A percentile compares a stretch with the other conserved stretches of the same genome.
Evolutionary conservation across 2,797 vertebrate genomes (phyloP).

Genomic region (Lepilemur ruficaudatus): DNA sequence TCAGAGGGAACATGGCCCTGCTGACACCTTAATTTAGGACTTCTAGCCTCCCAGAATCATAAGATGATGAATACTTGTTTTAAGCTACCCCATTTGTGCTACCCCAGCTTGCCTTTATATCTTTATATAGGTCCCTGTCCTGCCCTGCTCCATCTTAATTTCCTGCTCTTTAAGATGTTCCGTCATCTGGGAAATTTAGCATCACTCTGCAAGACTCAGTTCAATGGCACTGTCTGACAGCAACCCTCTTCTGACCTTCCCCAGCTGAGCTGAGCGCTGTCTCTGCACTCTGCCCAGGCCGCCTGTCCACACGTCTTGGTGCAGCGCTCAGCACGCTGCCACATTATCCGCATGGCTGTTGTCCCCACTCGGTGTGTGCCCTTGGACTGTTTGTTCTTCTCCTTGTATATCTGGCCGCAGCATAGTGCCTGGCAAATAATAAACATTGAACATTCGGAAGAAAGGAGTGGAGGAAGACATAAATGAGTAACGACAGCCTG

Average conservation of each 20-base stretch:
- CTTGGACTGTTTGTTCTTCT: neutral
- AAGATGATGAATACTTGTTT: neutral
- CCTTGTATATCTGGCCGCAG: neutral
- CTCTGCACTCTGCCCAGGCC: neutral
- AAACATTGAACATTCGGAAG: neutral
- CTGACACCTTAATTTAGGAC: neutral
- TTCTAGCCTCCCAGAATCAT: neutral
- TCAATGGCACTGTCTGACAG: neutral
- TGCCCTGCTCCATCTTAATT: neutral
- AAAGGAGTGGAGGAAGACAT: neutral
- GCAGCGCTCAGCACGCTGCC: rapidly evolving
- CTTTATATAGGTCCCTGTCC: neutral
- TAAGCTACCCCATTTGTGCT: neutral
- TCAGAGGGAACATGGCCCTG: neutral
- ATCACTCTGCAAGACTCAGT: neutral
- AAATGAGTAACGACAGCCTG: neutral
- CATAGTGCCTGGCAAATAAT: neutral
- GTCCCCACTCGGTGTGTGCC: too few relatives aligned
- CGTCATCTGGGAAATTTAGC: neutral
- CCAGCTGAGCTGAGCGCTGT: neutral
- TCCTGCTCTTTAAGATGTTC: neutral
- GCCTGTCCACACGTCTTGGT: rapidly evolving
- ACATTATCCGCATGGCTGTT: rapidly evolving
- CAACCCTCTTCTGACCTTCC: neutral
- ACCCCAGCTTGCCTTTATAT: neutral